A percentile compares a stretch with the other conserved stretches of the same genome.
Evolutionary conservation across 1,140 invertebrate species (phyloP).

Genomic region (Eubasilissa regina): DNA sequence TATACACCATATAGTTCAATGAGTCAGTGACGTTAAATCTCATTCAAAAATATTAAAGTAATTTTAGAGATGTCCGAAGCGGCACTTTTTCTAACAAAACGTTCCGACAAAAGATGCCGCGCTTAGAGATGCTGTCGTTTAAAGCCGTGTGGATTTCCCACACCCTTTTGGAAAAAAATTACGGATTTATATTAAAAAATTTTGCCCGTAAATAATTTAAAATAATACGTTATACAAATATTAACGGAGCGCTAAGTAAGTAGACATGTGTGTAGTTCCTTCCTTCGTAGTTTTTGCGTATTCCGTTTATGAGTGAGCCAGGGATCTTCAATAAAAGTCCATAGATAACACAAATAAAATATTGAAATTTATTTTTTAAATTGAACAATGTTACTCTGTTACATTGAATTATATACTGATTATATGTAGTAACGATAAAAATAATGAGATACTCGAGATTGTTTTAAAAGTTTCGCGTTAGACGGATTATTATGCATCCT

Average conservation of each 20-base stretch:
- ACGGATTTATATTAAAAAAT: neutral
- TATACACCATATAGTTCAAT: too few relatives aligned
- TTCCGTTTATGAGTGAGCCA: constrained; percentile 28
- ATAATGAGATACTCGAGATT: too few relatives aligned
- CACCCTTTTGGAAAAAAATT: constrained; percentile 48
- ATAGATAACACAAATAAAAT: too few relatives aligned
- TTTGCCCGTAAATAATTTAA: constrained; percentile 55
- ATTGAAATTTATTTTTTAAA: too few relatives aligned
- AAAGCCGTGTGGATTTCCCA: constrained; percentile 49
- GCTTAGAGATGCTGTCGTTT: constrained; percentile 39
- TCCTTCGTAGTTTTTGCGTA: constrained; percentile 18
- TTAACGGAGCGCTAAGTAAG: constrained; percentile 23
- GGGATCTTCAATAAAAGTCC: neutral
- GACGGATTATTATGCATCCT: too few relatives aligned
- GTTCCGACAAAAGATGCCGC: constrained; percentile 53
- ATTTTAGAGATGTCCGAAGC: neutral
- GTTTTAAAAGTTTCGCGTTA: too few relatives aligned
- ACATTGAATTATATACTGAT: too few relatives aligned
- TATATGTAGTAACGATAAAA: too few relatives aligned
- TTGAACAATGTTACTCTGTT: too few relatives aligned
- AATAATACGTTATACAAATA: constrained; percentile 57
- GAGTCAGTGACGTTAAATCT: neutral
- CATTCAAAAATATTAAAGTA: neutral
- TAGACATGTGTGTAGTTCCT: constrained; percentile 4
- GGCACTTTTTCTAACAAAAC: neutral